These are phyloP conservation scores for Sorex araneus DNA, from an alignment of 2,113 vertebrate species.

Conservation along the genomic window DNA sequence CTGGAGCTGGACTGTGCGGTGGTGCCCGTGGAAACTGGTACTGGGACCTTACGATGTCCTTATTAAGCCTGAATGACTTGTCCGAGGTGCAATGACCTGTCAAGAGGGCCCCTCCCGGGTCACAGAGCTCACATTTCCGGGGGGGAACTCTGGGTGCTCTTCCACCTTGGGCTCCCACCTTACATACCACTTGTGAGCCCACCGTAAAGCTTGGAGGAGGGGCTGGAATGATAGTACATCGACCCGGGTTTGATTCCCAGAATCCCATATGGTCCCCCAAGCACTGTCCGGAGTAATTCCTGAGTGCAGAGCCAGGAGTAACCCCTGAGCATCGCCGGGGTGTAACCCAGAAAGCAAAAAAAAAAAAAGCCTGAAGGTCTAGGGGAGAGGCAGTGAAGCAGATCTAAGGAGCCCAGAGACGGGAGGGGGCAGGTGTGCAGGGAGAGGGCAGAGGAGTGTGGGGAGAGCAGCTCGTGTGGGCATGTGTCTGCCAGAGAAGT, in stretches of 20 bases:
- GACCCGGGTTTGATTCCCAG: background rate
- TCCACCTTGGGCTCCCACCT: background rate
- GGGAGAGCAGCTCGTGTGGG: too few species aligned
- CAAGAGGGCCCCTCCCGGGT: background rate
- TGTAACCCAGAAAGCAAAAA: background rate
- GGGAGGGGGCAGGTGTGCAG: background rate
- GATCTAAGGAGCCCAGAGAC: background rate
- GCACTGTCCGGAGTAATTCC: too few species aligned
- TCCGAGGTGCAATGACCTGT: background rate
- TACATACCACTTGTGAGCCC: background rate
- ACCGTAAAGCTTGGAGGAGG: background rate
- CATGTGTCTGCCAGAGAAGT: background rate
- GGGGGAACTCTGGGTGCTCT: background rate
- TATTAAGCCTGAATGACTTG: background rate
- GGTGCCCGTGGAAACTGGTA: background rate
- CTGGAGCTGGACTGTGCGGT: rapidly evolving
- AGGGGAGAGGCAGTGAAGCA: too few species aligned
- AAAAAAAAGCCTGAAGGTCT: background rate
- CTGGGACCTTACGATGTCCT: background rate
- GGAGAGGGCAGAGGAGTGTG: background rate
- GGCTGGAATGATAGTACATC: too few species aligned
- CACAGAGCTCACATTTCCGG: background rate
- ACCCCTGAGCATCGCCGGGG: too few species aligned
- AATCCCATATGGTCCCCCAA: too few species aligned
- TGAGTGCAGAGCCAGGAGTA: too few species aligned